Evolutionary conservation across 1,140 invertebrate species (phyloP), one percentile per base, ranked within the genome.

Genomic region (Mizuhopecten yessoensis): DNA sequence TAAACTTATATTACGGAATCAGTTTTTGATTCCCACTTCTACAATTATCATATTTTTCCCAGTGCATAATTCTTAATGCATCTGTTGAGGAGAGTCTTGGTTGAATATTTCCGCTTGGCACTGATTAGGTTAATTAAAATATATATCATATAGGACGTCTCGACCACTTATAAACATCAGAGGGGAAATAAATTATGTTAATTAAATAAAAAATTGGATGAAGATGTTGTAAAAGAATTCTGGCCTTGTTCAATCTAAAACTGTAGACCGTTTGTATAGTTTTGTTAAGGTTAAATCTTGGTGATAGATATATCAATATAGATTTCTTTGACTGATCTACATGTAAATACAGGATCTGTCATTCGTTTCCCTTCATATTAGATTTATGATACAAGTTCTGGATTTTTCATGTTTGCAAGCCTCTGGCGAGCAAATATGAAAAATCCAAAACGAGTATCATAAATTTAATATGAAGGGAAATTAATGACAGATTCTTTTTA

Each of bases 111-210:
- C 57, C 57, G 57, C 11, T 75, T 29, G n/a, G n/a, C 57, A 29
- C 57, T 75, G 57, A 75, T 75, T 75, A 75, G n/a, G 57, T 75
- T 75, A 75, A 75, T 75, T 75, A 75, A 75, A 75, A 75, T 75
- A 29, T 75, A 75, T 75, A 75, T 75, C 57, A 29, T 75, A 29
- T 75, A 29, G 57, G 57, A 75, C 17, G 57, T 75, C 57, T 17
- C 23, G 29, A 29, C 57, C 57, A 75, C 57, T 75, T 75, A 0
- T 75, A n/a, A 75, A 29, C 57, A 75, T 75, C 57, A 75, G 57
- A n/a, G 29, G 29, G n/a, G 57, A 75, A 75, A 75, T 75, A 75
- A 75, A 29, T 75, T 75, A 75, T 75, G 7, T 75, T 29, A 75
- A 13, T 39, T 39, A 75, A 75, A 75, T n/a, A 75, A 29, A 75